A percentile compares a stretch with the other conserved stretches of the same genome.
These are phyloP conservation scores for Zoanthus gigantus DNA, from an alignment of 92 coral and sea anemone genomes.

Conservation along the genomic window DNA sequence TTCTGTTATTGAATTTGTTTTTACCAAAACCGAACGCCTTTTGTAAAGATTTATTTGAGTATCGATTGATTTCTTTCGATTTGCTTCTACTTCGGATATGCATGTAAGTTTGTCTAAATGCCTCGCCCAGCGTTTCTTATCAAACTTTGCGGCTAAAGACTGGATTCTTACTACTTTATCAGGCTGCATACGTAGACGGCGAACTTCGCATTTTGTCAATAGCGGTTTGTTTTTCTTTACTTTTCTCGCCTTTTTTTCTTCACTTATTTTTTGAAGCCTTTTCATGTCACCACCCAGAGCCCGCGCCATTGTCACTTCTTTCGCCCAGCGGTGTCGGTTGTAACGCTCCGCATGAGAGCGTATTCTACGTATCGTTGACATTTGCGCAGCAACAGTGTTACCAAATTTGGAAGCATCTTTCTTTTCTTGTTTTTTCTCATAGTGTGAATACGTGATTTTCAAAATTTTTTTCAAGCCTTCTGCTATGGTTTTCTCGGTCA, in stretches of 20 bases:
- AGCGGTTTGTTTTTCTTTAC: constrained; percentile 21
- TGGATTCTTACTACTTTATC: constrained; percentile 56
- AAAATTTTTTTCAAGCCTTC: constrained; percentile 26
- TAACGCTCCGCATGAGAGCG: constrained; percentile 59
- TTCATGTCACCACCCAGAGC: constrained; percentile 75
- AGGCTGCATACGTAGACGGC: constrained; percentile 25
- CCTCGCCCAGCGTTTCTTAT: constrained; percentile 75
- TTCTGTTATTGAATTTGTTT: not conserved
- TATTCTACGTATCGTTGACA: constrained; percentile 60
- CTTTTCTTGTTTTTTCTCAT: constrained; percentile 53
- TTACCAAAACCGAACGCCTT: not conserved
- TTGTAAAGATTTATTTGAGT: constrained; percentile 16
- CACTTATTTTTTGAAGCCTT: constrained; percentile 39
- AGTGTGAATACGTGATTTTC: constrained; percentile 34
- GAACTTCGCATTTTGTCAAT: constrained; percentile 26
- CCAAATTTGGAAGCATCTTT: constrained; percentile 75
- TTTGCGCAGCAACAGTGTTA: constrained; percentile 62
- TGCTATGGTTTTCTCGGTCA: constrained; percentile 48
- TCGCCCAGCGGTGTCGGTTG: constrained; percentile 80
- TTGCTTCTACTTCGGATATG: constrained; percentile 4
- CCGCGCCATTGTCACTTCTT: constrained; percentile 71
- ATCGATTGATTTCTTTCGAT: constrained; percentile 7
- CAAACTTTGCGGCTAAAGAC: constrained; percentile 55
- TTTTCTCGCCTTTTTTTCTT: constrained; percentile 3
- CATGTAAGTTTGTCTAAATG: constrained; percentile 11